These are phyloP conservation scores for Pyrgilauda ruficollis DNA, from an alignment of 2,113 vertebrate species.

Conservation along the genomic window DNA sequence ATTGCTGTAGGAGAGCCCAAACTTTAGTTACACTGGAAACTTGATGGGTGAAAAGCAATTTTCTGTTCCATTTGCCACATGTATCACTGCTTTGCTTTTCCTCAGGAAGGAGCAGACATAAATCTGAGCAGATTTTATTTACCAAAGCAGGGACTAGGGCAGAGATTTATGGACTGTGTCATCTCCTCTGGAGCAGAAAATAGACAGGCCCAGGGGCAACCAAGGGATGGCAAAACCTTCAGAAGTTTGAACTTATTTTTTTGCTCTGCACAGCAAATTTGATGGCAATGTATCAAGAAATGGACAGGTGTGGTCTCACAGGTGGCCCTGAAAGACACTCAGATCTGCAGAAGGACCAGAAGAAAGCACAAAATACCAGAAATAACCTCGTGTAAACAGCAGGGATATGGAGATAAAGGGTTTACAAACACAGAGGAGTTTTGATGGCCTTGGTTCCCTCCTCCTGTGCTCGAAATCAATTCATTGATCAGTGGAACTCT, in stretches of 20 bases:
- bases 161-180: not conserved
- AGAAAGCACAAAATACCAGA: not conserved
- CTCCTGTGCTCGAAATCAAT: not conserved
- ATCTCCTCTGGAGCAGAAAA: conserved; percentile 26
- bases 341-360: not conserved
- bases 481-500: not conserved
- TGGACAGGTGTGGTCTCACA: not conserved
- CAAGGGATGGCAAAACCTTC: not conserved
- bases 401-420: not conserved
- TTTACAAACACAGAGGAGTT: not conserved
- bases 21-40: not conserved
- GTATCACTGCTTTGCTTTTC: not conserved
- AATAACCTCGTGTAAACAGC: not conserved
- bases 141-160: not conserved
- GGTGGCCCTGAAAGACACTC: not conserved
- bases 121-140: conserved; percentile 6
- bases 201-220: not conserved
- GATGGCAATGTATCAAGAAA: not conserved
- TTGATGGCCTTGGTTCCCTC: not conserved
- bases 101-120: not conserved
- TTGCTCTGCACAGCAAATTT: not conserved
- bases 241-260: not conserved
- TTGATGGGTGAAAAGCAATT: not conserved
- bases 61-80: not conserved
- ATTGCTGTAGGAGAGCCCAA: not conserved